Evolutionary conservation across 1,140 invertebrate species (phyloP).

Genomic region (Trachelipus rathkii): DNA sequence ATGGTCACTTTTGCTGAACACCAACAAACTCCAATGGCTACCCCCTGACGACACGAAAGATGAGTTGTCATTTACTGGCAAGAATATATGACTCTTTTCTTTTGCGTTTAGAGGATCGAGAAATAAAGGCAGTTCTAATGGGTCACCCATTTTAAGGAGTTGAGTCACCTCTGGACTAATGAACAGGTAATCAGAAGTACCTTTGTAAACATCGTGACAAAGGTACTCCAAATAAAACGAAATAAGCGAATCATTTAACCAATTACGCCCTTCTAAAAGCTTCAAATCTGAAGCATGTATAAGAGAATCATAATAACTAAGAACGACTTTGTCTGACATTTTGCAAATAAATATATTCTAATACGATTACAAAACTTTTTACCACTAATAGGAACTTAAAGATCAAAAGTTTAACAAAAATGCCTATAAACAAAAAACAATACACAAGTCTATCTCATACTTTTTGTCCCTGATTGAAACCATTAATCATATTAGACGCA

Average conservation of each 20-base stretch:
- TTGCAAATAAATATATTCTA: not conserved
- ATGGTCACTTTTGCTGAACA: conserved; percentile 64
- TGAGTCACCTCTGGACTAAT: conserved; percentile 83
- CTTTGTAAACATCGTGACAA: conserved; percentile 62
- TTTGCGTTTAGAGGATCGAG: conserved; percentile 65
- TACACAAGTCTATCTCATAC: not conserved
- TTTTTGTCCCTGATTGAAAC: not conserved
- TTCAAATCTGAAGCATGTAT: conserved; percentile 70
- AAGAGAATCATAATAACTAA: conserved; percentile 76
- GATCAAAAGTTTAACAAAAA: not conserved
- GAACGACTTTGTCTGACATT: conserved; percentile 55
- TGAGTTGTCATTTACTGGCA: conserved; percentile 81
- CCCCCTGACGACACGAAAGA: conserved; percentile 67
- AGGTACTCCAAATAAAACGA: conserved; percentile 89
- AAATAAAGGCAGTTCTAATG: conserved; percentile 64
- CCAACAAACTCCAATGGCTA: conserved; percentile 80
- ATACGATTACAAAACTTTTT: too few relatives aligned
- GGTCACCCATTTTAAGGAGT: conserved; percentile 65
- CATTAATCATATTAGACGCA: not conserved
- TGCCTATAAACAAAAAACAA: not conserved
- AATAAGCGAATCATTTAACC: conserved; percentile 84
- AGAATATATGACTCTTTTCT: conserved; percentile 70
- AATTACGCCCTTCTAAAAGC: conserved; percentile 68
- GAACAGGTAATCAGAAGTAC: conserved; percentile 63
- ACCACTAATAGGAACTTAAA: not conserved